Conservation (phyloP, 2,888 invertebrate genomes). For the Venustoraphidia nigricollis region DNA sequence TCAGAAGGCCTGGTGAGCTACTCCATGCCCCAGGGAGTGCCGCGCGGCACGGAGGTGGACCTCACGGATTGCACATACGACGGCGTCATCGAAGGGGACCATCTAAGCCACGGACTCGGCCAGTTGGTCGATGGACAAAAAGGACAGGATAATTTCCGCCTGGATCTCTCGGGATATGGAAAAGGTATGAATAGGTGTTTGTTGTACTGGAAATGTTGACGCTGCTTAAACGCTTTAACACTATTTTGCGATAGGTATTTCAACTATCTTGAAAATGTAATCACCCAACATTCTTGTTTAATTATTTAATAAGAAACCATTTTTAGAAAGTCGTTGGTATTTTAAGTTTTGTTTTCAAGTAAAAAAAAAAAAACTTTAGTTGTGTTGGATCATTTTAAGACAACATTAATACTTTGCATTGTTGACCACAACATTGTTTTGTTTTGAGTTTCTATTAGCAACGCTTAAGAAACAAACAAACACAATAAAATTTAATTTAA, state of each 20-base stretch:
- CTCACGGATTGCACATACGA: slow-evolving; percentile 68
- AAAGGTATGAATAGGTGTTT: slow-evolving; percentile 36
- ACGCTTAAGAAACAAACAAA: too few species aligned
- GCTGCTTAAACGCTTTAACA: slow-evolving; percentile 2
- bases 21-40: slow-evolving; percentile 58
- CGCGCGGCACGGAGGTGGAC: slow-evolving; percentile 56
- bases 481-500: too few species aligned
- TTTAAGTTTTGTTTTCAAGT: too few species aligned
- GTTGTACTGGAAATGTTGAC: slow-evolving; percentile 3
- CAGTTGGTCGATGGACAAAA: slow-evolving; percentile 63
- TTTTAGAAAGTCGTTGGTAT: too few species aligned
- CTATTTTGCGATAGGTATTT: slow-evolving; percentile 3
- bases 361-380: too few species aligned
- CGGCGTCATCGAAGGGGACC: slow-evolving; percentile 45
- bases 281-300: too few species aligned
- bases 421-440: too few species aligned
- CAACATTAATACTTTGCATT: too few species aligned
- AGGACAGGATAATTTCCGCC: slow-evolving; percentile 58
- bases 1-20: slow-evolving; percentile 67
- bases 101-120: slow-evolving; percentile 55
- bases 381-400: too few species aligned
- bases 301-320: too few species aligned
- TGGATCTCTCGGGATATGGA: slow-evolving; percentile 46
- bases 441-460: too few species aligned
- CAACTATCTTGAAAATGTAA: not conserved